Percentiles rank a stretch among this genome's conserved stretches.
Conservation (phyloP, 2,113 vertebrate genomes). For the Xenotilapia flavipinnis region DNA sequence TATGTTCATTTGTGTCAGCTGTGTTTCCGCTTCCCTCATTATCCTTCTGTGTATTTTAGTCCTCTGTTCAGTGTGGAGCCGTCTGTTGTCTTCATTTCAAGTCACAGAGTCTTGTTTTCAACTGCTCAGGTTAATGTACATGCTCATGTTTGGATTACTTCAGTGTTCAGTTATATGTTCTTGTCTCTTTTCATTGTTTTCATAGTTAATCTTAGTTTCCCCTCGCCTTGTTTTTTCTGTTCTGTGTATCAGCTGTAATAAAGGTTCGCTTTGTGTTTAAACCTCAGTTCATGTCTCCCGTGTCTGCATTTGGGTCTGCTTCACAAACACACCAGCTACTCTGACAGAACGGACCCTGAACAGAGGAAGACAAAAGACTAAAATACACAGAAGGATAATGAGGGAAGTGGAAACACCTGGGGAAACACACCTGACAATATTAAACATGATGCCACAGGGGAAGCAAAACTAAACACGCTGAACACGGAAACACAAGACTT, state of each 20-base stretch:
- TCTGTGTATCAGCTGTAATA: neutral
- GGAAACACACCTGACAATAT: neutral
- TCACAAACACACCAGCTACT: neutral
- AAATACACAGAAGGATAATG: neutral
- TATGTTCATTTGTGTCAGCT: neutral
- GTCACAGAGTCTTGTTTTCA: neutral
- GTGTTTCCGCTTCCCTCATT: neutral
- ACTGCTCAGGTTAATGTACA: neutral
- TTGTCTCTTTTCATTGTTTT: neutral
- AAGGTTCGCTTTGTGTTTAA: neutral
- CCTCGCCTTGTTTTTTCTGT: neutral
- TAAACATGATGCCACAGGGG: neutral
- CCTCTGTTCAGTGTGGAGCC: neutral
- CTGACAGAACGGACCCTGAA: neutral
- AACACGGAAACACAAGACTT: fast-evolving
- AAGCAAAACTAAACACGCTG: neutral
- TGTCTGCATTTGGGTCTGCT: neutral
- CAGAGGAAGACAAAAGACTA: neutral
- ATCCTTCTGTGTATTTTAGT: neutral
- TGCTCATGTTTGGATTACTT: neutral
- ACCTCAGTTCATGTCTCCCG: neutral
- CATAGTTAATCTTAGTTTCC: neutral
- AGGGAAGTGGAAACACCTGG: neutral
- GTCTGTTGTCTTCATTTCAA: neutral
- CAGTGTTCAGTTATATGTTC: neutral